These are phyloP conservation scores for Melopsittacus undulatus DNA, from an alignment of 2,797 vertebrate genomes.

Conservation along the genomic window DNA sequence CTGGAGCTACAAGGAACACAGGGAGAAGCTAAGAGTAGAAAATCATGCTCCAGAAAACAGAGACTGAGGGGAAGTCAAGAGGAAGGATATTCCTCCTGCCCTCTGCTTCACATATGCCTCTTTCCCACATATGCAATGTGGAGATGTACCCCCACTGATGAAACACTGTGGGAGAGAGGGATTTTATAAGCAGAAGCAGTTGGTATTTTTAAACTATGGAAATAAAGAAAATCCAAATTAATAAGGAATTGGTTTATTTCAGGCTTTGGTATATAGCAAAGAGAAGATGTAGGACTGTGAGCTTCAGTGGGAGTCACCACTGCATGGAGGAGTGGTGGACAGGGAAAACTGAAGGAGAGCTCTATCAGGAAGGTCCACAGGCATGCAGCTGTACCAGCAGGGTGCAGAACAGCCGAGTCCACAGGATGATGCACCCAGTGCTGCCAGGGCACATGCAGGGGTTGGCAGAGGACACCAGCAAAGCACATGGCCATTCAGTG, in stretches of 20 bases:
- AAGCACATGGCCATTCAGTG: neutral
- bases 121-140: neutral
- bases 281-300: neutral
- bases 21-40: neutral
- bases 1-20: neutral
- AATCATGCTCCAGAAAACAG: neutral
- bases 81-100: neutral
- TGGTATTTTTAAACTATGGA: neutral
- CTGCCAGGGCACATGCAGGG: neutral
- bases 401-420: fast-evolving
- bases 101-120: neutral
- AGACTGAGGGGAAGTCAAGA: neutral
- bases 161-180: neutral
- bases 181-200: neutral
- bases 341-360: neutral
- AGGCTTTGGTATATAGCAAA: neutral
- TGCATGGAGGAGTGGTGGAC: neutral
- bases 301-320: neutral
- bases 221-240: neutral
- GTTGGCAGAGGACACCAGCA: neutral
- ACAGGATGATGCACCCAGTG: fast-evolving
- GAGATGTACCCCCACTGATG: fast-evolving
- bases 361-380: neutral
- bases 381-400: fast-evolving
- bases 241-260: neutral